Evolutionary conservation across 1,140 invertebrate genomes (phyloP).

Genomic region (Magallana angulata): DNA sequence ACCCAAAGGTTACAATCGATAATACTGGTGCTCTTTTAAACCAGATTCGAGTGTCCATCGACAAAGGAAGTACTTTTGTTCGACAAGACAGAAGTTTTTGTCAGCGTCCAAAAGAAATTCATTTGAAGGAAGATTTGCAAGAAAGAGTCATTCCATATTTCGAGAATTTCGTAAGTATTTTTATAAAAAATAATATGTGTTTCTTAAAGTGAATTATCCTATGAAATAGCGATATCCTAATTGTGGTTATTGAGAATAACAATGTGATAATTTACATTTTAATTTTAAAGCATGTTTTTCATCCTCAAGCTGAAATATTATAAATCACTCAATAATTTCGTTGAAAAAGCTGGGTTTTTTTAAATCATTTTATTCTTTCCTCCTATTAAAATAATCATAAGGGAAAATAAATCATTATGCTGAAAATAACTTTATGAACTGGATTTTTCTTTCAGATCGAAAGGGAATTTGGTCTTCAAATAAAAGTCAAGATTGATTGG

Average conservation of each 20-base stretch:
- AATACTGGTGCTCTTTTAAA: constrained; percentile 15
- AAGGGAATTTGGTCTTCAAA: constrained; percentile 22
- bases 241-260: no score
- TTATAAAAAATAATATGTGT: no score
- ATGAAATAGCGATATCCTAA: no score
- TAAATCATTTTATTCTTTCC: no score
- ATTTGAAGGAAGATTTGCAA: constrained; percentile 38
- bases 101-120: constrained; percentile 17
- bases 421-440: no score
- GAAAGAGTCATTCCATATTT: constrained; percentile 31
- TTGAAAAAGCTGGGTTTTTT: no score
- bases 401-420: no score
- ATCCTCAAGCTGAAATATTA: no score
- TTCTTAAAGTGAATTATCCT: neutral
- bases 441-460: constrained; percentile 22
- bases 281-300: neutral
- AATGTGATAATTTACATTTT: neutral
- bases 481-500: constrained; percentile 46
- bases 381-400: no score
- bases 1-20: constrained; percentile 42
- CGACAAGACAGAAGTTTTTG: constrained; percentile 16
- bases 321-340: no score
- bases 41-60: constrained; percentile 8
- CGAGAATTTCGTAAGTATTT: constrained; percentile 39
- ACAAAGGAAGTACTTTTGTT: constrained; percentile 7